phyloP scores from a whole-genome alignment of 2,888 invertebrate genomes.

The Coenonympha arcania region DNA sequence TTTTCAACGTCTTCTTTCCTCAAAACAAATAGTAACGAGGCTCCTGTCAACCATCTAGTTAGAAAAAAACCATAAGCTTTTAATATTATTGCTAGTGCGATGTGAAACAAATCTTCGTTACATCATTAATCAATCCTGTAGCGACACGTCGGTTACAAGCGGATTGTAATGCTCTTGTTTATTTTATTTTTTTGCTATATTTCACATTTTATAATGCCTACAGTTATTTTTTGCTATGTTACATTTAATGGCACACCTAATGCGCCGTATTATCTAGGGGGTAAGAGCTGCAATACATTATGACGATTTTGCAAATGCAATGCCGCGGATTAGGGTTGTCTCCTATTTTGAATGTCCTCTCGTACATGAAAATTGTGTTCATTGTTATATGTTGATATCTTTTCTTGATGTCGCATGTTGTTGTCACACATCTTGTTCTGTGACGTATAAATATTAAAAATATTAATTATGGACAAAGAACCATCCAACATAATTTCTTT shows the following conservation, averaged over 20 bases:
- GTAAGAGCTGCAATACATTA: conserved; percentile 13
- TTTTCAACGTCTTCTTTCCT: too few relatives aligned
- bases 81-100: conserved; percentile 13
- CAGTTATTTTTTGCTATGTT: conserved; percentile 13
- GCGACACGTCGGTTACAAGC: conserved; percentile 23
- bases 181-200: too few relatives aligned
- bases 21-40: too few relatives aligned
- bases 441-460: too few relatives aligned
- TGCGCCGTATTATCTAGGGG: conserved; percentile 3
- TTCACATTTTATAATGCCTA: too few relatives aligned
- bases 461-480: too few relatives aligned
- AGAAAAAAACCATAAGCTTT: neutral
- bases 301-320: conserved; percentile 1
- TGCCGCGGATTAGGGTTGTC: neutral
- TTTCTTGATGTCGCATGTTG: too few relatives aligned
- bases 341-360: neutral
- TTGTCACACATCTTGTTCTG: too few relatives aligned
- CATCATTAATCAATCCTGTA: conserved; percentile 24
- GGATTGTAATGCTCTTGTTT: conserved; percentile 20
- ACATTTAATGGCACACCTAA: conserved; percentile 8
- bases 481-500: too few relatives aligned
- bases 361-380: neutral
- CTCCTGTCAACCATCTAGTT: neutral
- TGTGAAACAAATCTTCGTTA: conserved; percentile 18
- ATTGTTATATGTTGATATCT: too few relatives aligned